Evolutionary conservation across 2,113 vertebrate species (phyloP).

Genomic region (Aplodontia rufa): DNA sequence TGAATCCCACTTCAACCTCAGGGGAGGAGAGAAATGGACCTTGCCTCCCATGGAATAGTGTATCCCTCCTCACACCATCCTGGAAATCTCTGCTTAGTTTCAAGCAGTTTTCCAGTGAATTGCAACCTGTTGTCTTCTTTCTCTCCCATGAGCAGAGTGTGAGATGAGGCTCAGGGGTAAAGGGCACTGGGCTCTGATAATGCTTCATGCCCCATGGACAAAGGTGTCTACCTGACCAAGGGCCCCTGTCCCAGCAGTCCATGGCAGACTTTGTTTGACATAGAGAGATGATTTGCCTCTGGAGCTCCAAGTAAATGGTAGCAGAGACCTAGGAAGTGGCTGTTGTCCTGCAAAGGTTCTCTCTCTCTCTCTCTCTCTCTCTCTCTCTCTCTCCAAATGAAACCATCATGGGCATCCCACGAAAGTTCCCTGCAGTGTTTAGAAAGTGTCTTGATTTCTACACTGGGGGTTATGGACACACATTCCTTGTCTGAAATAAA

Average conservation of each 20-base stretch:
- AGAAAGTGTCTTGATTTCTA: not conserved
- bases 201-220: no score
- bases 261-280: not conserved
- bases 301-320: not conserved
- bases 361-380: accelerated
- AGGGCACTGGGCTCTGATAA: not conserved
- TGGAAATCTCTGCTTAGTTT: not conserved
- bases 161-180: not conserved
- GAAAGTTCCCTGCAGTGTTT: not conserved
- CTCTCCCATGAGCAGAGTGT: not conserved
- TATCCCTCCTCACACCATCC: no score
- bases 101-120: not conserved
- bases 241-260: accelerated
- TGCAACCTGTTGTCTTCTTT: not conserved
- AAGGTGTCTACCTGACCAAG: not conserved
- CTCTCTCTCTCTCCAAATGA: no score
- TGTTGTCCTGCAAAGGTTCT: not conserved
- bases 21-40: not conserved
- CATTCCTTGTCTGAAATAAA: not conserved
- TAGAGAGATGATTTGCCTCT: not conserved
- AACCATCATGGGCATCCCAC: not conserved
- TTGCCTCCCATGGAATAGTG: not conserved
- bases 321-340: not conserved
- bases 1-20: not conserved
- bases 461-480: no score